Conservation (phyloP, 2,113 vertebrate genomes). For the Oreochromis spilurus region DNA sequence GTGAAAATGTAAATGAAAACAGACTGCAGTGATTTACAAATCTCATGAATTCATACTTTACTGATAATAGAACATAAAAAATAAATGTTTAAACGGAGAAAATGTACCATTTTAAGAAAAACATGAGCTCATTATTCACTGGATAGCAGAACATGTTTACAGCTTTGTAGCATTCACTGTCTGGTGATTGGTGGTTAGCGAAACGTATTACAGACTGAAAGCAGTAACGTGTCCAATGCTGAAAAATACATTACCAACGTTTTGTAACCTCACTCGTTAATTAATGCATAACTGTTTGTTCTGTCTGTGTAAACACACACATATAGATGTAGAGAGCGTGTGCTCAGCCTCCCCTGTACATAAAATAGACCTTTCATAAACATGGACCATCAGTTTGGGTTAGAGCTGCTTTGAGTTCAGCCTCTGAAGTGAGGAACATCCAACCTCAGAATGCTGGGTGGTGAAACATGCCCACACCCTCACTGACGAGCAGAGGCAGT, state of each 20-base stretch:
- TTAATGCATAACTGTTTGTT: neutral
- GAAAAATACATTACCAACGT: rapidly evolving
- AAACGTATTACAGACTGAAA: neutral
- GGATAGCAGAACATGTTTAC: rapidly evolving
- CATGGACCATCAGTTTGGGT: neutral
- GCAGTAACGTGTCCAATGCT: neutral
- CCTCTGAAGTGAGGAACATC: neutral
- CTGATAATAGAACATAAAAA: neutral
- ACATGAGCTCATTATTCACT: neutral
- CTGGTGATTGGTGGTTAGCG: neutral
- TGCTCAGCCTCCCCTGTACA: neutral
- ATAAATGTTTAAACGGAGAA: rapidly evolving
- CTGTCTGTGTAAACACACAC: neutral
- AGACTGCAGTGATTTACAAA: rapidly evolving
- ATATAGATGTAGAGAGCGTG: neutral
- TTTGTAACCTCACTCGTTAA: neutral
- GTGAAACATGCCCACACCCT: neutral
- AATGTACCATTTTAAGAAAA: neutral
- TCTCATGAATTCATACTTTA: neutral
- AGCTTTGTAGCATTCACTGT: neutral
- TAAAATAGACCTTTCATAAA: neutral
- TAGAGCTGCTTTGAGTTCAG: neutral
- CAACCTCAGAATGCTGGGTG: neutral
- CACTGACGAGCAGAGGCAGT: neutral
- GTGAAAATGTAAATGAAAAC: neutral